phyloP scores from a whole-genome alignment of 2,797 vertebrate genomes.

The Chrosomus eos region DNA sequence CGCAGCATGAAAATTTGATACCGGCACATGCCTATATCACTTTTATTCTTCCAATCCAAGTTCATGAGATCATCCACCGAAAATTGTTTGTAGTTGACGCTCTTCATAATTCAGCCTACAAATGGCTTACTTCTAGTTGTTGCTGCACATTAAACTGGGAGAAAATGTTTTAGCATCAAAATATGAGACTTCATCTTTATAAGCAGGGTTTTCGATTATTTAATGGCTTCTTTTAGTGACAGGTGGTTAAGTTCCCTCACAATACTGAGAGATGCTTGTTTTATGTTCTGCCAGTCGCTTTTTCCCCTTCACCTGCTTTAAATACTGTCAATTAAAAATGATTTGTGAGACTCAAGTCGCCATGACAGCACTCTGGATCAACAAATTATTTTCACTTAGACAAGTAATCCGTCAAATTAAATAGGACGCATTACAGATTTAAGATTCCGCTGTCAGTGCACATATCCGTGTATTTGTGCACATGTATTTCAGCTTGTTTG shows the following conservation, averaged over 20 bases:
- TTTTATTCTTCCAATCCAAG: background rate
- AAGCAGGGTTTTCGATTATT: constrained; percentile 27
- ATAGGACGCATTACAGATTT: constrained; percentile 34
- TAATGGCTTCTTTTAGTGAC: constrained; percentile 38
- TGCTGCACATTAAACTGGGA: background rate
- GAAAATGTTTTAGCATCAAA: constrained; percentile 11
- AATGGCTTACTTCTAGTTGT: background rate
- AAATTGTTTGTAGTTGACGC: background rate
- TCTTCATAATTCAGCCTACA: background rate
- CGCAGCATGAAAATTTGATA: too few relatives aligned
- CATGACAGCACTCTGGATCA: constrained; percentile 38
- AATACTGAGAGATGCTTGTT: constrained; percentile 44
- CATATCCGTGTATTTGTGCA: constrained; percentile 29
- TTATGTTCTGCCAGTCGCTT: constrained; percentile 39
- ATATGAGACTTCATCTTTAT: constrained; percentile 26
- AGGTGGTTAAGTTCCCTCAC: constrained; percentile 36
- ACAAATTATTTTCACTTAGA: constrained; percentile 46
- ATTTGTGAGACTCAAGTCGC: constrained; percentile 57
- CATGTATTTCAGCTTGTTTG: constrained; percentile 16
- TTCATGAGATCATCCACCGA: background rate
- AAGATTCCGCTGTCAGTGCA: constrained; percentile 26
- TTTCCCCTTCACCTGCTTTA: constrained; percentile 36
- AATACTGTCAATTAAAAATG: constrained; percentile 64
- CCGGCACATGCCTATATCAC: too few relatives aligned
- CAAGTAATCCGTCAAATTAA: constrained; percentile 58